These are phyloP conservation scores for Microcebus ravelobensis DNA, from an alignment of 2,113 vertebrate species.

Conservation along the genomic window DNA sequence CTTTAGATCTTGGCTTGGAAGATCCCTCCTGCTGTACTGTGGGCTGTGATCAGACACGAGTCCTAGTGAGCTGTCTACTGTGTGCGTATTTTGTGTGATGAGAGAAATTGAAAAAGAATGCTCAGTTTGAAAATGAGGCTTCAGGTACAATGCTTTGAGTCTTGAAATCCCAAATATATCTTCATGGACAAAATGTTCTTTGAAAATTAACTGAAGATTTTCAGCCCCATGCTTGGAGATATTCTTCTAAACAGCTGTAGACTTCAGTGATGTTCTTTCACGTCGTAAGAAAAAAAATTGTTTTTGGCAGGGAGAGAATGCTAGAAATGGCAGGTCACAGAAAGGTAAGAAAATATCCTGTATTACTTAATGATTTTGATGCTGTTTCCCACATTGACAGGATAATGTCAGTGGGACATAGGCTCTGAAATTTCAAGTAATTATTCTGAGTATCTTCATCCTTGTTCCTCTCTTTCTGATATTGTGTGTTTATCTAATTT, in stretches of 20 bases:
- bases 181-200: conserved; percentile 38
- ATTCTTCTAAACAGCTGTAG: not conserved
- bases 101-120: conserved; percentile 47
- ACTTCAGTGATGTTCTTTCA: not conserved
- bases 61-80: not conserved
- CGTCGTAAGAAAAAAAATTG: conserved; percentile 2
- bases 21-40: conserved; percentile 35
- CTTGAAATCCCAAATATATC: conserved; percentile 5
- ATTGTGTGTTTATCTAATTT: not conserved
- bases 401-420: not conserved
- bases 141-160: not conserved
- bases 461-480: not conserved
- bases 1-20: conserved; percentile 44
- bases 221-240: not conserved
- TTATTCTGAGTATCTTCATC: not conserved
- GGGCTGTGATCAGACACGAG: conserved; percentile 41
- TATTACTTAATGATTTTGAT: not conserved
- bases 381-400: not conserved
- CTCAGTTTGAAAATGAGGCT: conserved; percentile 49
- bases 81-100: not conserved
- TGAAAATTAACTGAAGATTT: conserved; percentile 59
- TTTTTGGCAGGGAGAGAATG: not conserved
- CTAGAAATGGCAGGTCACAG: not conserved
- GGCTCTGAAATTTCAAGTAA: not conserved
- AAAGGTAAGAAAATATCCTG: not conserved